Base-by-base conservation (phyloP, 92 coral and sea anemone species). In the Palythoa caribaeorum region DNA sequence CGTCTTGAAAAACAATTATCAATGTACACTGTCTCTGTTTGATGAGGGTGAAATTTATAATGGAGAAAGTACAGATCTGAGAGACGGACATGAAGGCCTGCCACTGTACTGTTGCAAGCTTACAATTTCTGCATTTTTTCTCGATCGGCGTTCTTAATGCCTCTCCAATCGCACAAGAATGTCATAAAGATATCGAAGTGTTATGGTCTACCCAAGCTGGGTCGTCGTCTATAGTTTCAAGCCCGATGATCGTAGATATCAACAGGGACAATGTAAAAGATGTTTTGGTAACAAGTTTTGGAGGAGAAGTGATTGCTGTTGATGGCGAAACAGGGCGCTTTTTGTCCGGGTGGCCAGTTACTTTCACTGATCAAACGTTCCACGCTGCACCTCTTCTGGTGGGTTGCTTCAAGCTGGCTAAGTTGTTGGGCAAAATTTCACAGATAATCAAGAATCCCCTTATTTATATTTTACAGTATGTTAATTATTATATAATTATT, bases 301-400 rank as follows among this genome's bases (percentile, higher is more conserved):
- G 93, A 86, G 99, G 99, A 1, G 95, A 94, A 54, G 94, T 95
- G 71, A 76, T 94, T 19, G 93, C 92, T 21, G 85, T 97, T 63
- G 94, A 97, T 88, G 95, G 95, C 1, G 92, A 84, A 6, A 90
- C 97, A 2, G 99, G 99, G 4, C 94, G 79, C 15, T 79, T 90
- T 37, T 89, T 91, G 6, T 83, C 96, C 7, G 98, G 94, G 9
- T 97, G 99, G 99, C 99, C 99, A 4, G 87, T 97, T 9, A 76
- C 79, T 76, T 89, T 93, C 35, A 54, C 94, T 19, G 96, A 91
- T 35, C 76, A 89, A 54, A 76, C 90, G 54, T 95, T 94, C 72
- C 93, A 92, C 86, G 97, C 96, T 16, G 99, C 95, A 19, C 99
- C 99, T 6, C 80, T 97, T 39, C 38, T 95, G 94, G 98, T 95